phyloP scores from a whole-genome alignment of 2,888 invertebrate species.

The Chrysotoxum bicinctum region DNA sequence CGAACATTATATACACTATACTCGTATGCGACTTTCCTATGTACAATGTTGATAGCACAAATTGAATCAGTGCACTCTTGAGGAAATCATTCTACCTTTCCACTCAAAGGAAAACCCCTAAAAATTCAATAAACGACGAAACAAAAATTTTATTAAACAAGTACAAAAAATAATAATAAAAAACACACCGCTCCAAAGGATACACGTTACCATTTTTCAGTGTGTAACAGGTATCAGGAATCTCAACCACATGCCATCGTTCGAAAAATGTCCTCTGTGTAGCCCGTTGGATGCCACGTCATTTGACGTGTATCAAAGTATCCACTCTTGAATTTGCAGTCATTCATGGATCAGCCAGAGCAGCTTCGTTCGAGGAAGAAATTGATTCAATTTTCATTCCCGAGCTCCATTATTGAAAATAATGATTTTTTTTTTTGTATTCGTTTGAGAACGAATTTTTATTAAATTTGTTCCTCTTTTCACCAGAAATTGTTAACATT shows the following conservation, averaged over 20 bases:
- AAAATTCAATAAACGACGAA: conserved; percentile 45
- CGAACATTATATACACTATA: conserved; percentile 4
- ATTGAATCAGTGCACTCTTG: conserved; percentile 64
- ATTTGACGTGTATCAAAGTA: conserved; percentile 18
- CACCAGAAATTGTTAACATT: conserved; percentile 15
- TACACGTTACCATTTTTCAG: not conserved
- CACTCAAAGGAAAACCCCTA: conserved; percentile 40
- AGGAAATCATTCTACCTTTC: conserved; percentile 56
- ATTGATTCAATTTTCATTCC: conserved; percentile 66
- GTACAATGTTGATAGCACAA: conserved; percentile 46
- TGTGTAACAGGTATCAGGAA: conserved; percentile 59
- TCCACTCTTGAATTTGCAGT: conserved; percentile 28
- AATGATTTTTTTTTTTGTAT: conserved; percentile 35
- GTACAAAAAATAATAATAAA: not conserved
- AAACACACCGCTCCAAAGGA: not conserved
- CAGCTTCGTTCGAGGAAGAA: conserved; percentile 37
- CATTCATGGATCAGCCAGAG: conserved; percentile 43
- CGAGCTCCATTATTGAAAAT: conserved; percentile 32
- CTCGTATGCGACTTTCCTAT: not conserved
- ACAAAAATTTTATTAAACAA: conserved; percentile 15
- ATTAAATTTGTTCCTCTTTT: conserved; percentile 42
- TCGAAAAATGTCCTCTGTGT: conserved; percentile 23
- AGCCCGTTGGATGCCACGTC: not conserved
- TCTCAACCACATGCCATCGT: conserved; percentile 40
- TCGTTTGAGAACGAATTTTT: conserved; percentile 33